These are phyloP conservation scores for Clavelina lepadiformis DNA, from an alignment of 23 tunicate species.

Conservation along the genomic window DNA sequence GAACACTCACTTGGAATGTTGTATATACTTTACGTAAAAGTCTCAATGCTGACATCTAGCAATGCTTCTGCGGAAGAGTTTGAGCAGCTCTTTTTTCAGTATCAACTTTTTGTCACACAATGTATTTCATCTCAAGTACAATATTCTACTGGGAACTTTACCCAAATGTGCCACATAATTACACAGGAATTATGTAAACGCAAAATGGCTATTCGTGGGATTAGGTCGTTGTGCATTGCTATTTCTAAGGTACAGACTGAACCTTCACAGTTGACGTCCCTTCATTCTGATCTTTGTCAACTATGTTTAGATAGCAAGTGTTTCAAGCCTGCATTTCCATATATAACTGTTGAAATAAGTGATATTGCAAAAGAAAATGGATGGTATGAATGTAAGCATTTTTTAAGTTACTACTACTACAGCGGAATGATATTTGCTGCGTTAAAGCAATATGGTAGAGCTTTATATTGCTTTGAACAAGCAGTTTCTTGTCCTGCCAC, in stretches of 20 bases:
- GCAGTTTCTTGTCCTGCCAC: constrained; percentile 85
- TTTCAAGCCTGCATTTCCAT: constrained; percentile 72
- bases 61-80: constrained; percentile 34
- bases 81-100: constrained; percentile 56
- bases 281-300: constrained; percentile 84
- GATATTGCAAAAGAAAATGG: constrained; percentile 82
- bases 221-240: constrained; percentile 41
- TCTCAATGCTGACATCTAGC: constrained; percentile 40
- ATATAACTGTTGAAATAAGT: constrained; percentile 57
- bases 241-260: constrained; percentile 49
- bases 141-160: constrained; percentile 72
- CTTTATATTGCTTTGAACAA: constrained; percentile 80
- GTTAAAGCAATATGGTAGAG: constrained; percentile 42
- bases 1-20: constrained; percentile 79
- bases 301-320: constrained; percentile 74
- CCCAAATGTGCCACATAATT: constrained; percentile 70
- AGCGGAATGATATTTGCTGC: constrained; percentile 92
- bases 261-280: constrained; percentile 72
- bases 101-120: constrained; percentile 54
- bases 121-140: constrained; percentile 51
- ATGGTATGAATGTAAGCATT: constrained; percentile 55
- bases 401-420: constrained; percentile 71
- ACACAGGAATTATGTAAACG: constrained; percentile 67
- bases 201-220: constrained; percentile 78
- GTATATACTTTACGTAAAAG: constrained; percentile 70